These are phyloP conservation scores for Neosalanx taihuensis DNA, from an alignment of 2,797 vertebrate species.

Conservation along the genomic window DNA sequence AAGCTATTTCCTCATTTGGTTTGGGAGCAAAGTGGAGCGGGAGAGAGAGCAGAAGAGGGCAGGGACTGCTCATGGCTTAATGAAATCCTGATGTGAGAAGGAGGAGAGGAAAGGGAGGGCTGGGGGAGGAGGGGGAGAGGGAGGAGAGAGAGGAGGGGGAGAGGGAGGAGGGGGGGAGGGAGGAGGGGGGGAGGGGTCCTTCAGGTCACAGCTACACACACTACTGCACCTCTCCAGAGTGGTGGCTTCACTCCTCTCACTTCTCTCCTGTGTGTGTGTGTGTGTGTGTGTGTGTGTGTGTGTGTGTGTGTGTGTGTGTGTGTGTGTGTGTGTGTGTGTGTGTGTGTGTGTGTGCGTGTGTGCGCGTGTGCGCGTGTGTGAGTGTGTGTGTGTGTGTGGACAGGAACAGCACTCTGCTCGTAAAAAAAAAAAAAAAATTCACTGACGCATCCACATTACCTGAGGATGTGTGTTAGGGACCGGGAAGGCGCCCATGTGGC, in stretches of 20 bases:
- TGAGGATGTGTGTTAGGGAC: constrained; percentile 38
- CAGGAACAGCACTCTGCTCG: constrained; percentile 31
- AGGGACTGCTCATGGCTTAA: constrained; percentile 56
- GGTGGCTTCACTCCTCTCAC: constrained; percentile 54
- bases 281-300: too few relatives aligned
- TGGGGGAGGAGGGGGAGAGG: constrained; percentile 39
- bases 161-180: constrained; percentile 41
- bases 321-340: constrained; percentile 21
- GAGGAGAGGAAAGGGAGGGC: constrained; percentile 45
- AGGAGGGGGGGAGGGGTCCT: constrained; percentile 16
- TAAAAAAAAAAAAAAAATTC: constrained; percentile 42
- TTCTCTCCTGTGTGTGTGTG: constrained; percentile 27
- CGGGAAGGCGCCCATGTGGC: constrained; percentile 65
- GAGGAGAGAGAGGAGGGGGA: constrained; percentile 25
- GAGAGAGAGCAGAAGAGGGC: constrained; percentile 51
- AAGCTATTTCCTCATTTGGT: constrained; percentile 83
- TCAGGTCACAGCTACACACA: constrained; percentile 55
- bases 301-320: too few relatives aligned
- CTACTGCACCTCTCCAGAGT: constrained; percentile 55
- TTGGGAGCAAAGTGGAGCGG: constrained; percentile 69
- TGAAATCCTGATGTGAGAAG: constrained; percentile 70
- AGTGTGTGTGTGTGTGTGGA: constrained; percentile 21
- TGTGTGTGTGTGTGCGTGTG: constrained; percentile 35
- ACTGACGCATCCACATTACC: constrained; percentile 55
- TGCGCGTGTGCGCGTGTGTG: constrained; percentile 28